phyloP scores from a whole-genome alignment of 2,113 vertebrate genomes.

The Benitochromis conjunctus region DNA sequence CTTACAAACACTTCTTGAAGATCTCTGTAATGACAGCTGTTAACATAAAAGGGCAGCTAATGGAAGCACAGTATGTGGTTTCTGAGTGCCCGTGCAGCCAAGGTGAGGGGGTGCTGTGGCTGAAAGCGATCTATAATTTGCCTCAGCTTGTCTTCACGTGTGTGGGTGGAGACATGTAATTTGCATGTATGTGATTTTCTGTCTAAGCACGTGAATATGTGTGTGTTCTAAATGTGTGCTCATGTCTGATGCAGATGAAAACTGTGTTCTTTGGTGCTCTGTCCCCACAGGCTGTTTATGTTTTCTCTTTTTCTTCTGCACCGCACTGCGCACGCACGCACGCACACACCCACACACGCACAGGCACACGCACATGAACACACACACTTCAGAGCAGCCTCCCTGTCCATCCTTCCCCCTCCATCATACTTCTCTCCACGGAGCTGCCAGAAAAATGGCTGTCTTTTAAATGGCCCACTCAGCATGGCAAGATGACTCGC shows the following conservation, averaged over 20 bases:
- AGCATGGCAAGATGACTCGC: slow-evolving; percentile 54
- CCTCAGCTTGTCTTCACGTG: background rate
- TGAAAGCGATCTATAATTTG: background rate
- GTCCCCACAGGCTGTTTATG: slow-evolving; percentile 30
- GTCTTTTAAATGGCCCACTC: slow-evolving; percentile 66
- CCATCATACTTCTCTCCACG: slow-evolving; percentile 44
- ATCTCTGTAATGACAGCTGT: background rate
- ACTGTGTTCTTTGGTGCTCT: background rate
- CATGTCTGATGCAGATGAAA: background rate
- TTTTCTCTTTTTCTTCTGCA: background rate
- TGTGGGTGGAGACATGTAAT: background rate
- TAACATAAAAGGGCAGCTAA: background rate
- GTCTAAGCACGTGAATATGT: background rate
- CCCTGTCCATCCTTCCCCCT: slow-evolving; percentile 37
- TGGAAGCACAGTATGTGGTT: background rate
- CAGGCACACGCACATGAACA: background rate
- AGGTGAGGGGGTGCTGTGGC: background rate
- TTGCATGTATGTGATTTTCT: background rate
- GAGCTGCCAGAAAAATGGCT: slow-evolving; percentile 54
- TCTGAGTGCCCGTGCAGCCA: background rate
- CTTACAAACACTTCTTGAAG: background rate
- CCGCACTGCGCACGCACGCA: background rate
- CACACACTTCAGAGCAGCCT: background rate
- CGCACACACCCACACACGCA: background rate
- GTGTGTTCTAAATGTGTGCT: background rate